Evolutionary conservation across 2,113 vertebrate genomes (phyloP), one percentile per base, ranked within the genome.

Genomic region (Leiothrix lutea): DNA sequence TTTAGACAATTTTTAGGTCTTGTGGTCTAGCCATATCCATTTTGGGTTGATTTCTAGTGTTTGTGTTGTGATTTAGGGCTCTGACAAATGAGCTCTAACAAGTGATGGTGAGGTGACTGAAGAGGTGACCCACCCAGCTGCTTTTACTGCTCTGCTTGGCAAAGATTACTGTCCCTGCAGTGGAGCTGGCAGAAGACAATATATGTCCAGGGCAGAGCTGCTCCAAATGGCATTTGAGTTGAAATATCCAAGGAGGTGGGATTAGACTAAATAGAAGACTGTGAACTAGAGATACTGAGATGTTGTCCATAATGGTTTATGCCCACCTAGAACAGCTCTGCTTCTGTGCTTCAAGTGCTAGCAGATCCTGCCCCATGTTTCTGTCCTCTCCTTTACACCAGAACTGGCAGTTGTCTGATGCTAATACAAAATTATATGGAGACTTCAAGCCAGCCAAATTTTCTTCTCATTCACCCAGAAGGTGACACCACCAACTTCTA

Each of bases 81-180:
- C 67, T 92, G 88, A 90, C 35, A 88, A 69, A 90, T 70, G 29
- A 82, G 38, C 54, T 92, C 25, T 66, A 92, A 48, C 51, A 77
- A 82, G 36, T 42, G 28, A 80, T 28, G 33, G 71, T n/a, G 79
- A 88, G 62, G 54, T 85, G 85, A 74, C 56, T 54, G 73, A 71
- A 89, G 58, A 75, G 35, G 38, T 93, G 61, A 93, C 61, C 40
- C 33, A 74, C 40, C n/a, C 90, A 93, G 94, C 62, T 95, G 85
- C 66, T 86, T 65, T 73, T 67, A 20, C 67, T 85, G 48, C 28
- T 86, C n/a, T 5, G 5, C 90, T 92, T 92, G 70, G 58, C 78
- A 40, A 58, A 85, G 53, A 69, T 65, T 72, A 20, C 8, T 1
- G 38, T 80, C 47, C 67, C 66, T 80, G 42, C 79, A 80, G 88